A percentile compares a stretch with the other conserved stretches of the same genome.
These are phyloP conservation scores for Crypturellus tataupa DNA, from an alignment of 2,797 vertebrate genomes.

Conservation along the genomic window DNA sequence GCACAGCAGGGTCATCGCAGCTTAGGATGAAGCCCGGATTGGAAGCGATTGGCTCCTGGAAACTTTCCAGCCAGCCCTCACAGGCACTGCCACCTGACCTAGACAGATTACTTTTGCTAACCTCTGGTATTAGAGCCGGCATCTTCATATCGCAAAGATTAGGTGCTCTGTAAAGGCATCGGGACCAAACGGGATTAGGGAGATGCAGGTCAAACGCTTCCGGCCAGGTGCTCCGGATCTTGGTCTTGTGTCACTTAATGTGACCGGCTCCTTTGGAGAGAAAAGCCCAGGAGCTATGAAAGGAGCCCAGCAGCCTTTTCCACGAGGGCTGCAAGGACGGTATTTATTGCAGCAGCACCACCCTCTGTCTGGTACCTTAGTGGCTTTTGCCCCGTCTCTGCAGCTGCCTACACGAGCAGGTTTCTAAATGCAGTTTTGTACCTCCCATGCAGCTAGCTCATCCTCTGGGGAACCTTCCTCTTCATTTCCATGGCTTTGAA, in stretches of 20 bases:
- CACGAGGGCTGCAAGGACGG: background rate
- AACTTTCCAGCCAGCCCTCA: background rate
- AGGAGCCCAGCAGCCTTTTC: background rate
- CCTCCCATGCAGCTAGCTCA: background rate
- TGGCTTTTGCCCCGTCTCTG: background rate
- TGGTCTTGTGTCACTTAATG: background rate
- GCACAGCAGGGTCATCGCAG: background rate
- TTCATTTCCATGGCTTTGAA: background rate
- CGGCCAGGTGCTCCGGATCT: background rate
- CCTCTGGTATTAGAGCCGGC: conserved; percentile 20
- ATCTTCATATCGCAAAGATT: conserved; percentile 26
- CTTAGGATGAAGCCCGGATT: background rate
- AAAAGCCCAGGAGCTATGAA: background rate
- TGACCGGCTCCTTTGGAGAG: background rate
- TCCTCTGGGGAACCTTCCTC: background rate
- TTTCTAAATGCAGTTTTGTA: background rate
- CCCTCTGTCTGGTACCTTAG: background rate
- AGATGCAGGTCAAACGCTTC: background rate
- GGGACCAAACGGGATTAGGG: conserved; percentile 21
- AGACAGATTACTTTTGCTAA: conserved; percentile 32
- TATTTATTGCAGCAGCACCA: background rate
- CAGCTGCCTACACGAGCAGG: background rate
- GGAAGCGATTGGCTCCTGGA: background rate
- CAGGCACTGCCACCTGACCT: background rate
- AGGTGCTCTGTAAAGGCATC: background rate